These are phyloP conservation scores for Drosophila mercatorum DNA, from an alignment of 2,888 invertebrate genomes.

Conservation along the genomic window DNA sequence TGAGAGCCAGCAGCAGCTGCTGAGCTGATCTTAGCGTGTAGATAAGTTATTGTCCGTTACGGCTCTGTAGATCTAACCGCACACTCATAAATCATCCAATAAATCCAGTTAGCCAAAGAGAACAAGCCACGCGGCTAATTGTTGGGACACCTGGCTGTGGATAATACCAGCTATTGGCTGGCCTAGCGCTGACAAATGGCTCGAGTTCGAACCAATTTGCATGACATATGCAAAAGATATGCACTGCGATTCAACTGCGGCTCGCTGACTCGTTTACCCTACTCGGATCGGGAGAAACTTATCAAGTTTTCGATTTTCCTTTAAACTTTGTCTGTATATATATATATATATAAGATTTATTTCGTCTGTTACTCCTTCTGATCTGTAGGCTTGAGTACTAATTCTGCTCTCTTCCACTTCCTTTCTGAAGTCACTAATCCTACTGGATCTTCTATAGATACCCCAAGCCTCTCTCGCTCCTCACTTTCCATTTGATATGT, in stretches of 20 bases:
- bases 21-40: conserved; percentile 60
- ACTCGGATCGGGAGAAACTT: no score
- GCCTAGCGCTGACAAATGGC: conserved; percentile 27
- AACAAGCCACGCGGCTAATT: conserved; percentile 36
- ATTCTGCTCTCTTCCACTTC: no score
- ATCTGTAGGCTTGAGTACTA: no score
- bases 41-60: conserved; percentile 71
- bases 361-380: no score
- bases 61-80: conserved; percentile 40
- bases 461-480: neutral
- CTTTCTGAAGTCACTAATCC: no score
- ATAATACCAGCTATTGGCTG: conserved; percentile 15
- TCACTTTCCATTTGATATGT: neutral
- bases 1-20: conserved; percentile 35
- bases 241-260: neutral
- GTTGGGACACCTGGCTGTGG: conserved; percentile 48
- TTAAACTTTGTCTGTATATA: no score
- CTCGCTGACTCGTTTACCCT: neutral
- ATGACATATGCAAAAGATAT: conserved; percentile 21
- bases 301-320: no score
- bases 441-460: neutral
- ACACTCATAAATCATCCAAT: conserved; percentile 57
- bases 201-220: conserved; percentile 15
- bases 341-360: no score
- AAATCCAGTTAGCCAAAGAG: conserved; percentile 64